These are phyloP conservation scores for Synergus umbraculus DNA, from an alignment of 2,888 invertebrate genomes.

Conservation along the genomic window DNA sequence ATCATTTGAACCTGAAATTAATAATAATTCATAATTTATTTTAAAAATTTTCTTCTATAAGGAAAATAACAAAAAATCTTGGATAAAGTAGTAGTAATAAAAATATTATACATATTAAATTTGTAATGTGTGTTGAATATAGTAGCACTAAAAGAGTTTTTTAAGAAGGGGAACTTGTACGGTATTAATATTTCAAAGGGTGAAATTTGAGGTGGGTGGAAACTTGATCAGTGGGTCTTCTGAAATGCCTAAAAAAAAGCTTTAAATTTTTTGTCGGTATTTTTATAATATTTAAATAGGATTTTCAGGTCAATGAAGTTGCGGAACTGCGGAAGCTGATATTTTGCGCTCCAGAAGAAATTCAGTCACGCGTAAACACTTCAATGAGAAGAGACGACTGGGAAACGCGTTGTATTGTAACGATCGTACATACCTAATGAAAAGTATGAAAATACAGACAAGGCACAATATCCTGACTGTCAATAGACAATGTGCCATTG, in stretches of 20 bases:
- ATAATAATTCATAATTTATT: constrained; percentile 47
- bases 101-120: not conserved
- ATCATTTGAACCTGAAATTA: constrained; percentile 90
- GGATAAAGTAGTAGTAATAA: not conserved
- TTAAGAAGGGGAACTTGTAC: not conserved
- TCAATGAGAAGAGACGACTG: not conserved
- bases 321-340: not conserved
- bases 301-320: not conserved
- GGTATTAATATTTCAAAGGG: not conserved
- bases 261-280: not conserved
- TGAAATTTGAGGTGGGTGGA: not conserved
- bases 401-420: not conserved
- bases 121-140: not conserved
- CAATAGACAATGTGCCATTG: constrained; percentile 6
- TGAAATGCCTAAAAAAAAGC: not conserved
- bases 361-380: not conserved
- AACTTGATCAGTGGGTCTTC: not conserved
- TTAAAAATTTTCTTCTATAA: not conserved
- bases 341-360: not conserved
- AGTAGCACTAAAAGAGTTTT: not conserved
- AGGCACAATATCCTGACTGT: not conserved
- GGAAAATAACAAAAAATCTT: no score
- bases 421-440: constrained; percentile 1
- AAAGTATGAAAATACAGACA: not conserved
- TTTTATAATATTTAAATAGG: not conserved